Evolutionary conservation across 2,113 vertebrate genomes (phyloP), one percentile per base, ranked within the genome.

Genomic region (Amia ocellicauda): DNA sequence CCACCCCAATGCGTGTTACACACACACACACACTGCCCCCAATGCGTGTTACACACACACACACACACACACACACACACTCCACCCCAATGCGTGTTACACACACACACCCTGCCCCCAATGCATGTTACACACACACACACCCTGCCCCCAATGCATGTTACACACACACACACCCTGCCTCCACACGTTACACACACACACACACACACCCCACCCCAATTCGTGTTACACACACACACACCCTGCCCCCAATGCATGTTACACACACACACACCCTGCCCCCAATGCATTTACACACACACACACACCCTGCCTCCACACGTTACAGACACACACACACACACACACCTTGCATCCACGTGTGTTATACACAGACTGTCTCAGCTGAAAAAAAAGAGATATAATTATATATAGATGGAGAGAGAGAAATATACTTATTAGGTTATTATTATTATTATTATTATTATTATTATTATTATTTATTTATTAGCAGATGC

Each of bases 351-450:
- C 13, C 23, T 16, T 52, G 10, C 31, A 31, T 20, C 22, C 41
- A 60, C 19, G 20, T 60, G 58, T 13, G 45, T 63, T 60, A 22
- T 60, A 53, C 60, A 69, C 20, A 36, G 66, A 45, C 17, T 50
- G 29, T 19, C 9, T 2, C 56, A 64, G 20, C 60, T 24, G 62
- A 62, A 60, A 60, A 62, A 23, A 54, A 68, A 69, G 63, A 59
- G 66, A 45, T 62, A 67, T 0, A 16, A n/a, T n/a, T n/a, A n/a
- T n/a, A n/a, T n/a, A n/a, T n/a, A n/a, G n/a, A n/a, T n/a, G n/a
- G n/a, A n/a, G n/a, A n/a, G n/a, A n/a, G n/a, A n/a, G n/a, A n/a
- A n/a, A n/a, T n/a, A n/a, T n/a, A n/a, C n/a, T n/a, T n/a, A n/a
- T n/a, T n/a, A n/a, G n/a, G n/a, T n/a, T n/a, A n/a, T n/a, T n/a